phyloP scores from a whole-genome alignment of 2,888 invertebrate genomes.

The Harpalus rufipes region DNA sequence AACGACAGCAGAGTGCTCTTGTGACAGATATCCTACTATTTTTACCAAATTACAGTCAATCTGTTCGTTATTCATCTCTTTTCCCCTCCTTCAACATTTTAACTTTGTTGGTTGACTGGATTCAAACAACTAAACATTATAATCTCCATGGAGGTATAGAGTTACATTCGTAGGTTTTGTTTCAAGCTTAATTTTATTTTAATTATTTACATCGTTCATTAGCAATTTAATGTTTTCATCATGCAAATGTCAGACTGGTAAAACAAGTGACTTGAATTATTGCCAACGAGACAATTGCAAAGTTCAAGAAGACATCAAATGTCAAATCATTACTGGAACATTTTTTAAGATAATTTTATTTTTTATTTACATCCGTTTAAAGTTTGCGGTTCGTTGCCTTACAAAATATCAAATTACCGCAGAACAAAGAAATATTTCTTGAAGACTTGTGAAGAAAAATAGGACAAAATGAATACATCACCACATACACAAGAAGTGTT shows the following conservation, averaged over 20 bases:
- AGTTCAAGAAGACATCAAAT: constrained; percentile 43
- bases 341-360: constrained; percentile 22
- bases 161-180: constrained; percentile 39
- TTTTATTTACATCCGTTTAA: constrained; percentile 38
- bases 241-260: constrained; percentile 27
- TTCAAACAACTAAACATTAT: constrained; percentile 55
- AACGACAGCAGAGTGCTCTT: constrained; percentile 18
- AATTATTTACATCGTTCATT: constrained; percentile 51
- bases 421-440: constrained; percentile 13
- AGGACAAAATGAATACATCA: background rate
- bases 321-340: constrained; percentile 28
- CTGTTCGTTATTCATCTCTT: background rate
- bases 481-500: no score
- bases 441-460: background rate
- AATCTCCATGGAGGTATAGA: constrained; percentile 44
- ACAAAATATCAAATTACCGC: constrained; percentile 40
- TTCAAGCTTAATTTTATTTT: constrained; percentile 28
- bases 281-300: constrained; percentile 7
- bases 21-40: constrained; percentile 58
- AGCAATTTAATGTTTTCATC: constrained; percentile 48
- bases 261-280: constrained; percentile 16
- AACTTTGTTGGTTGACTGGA: constrained; percentile 12
- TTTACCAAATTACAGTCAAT: constrained; percentile 44
- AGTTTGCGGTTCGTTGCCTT: constrained; percentile 31
- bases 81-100: background rate